Evolutionary conservation across 2,113 vertebrate species (phyloP), one percentile per base, ranked within the genome.

Genomic region (Protomyctophum bolini): DNA sequence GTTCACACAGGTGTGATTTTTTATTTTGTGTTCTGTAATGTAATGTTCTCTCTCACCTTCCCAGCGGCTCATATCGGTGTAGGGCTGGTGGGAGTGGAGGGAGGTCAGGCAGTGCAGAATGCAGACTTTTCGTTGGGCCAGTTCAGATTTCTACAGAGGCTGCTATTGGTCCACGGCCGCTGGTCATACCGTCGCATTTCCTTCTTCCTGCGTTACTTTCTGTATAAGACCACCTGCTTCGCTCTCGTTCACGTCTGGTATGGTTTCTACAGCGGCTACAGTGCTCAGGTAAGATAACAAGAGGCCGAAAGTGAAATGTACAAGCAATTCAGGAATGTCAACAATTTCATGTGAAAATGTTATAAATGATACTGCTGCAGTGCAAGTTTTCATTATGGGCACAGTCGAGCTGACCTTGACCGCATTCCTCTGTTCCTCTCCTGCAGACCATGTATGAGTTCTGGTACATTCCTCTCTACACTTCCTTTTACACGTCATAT

Each of bases 381-480:
- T 41, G 5, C 33, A 41, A 41, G 33, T 41, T 21, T 21, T 21
- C 21, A 21, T 21, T 41, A 41, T 41, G 33, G 33, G 33, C 5
- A 41, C 33, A 41, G 33, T 41, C 33, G 5, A 41, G 33, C 5
- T 41, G 33, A 41, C 33, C 33, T 41, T 41, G 33, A 41, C 33
- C 33, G 66, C 47, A 4, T 28, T 21, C 29, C 2, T 75, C 10
- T 69, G 0, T 60, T 64, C 72, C 48, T 79, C 52, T 71, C 33
- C 58, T 73, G 4, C 88, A 98, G 97, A 88, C 92, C 6, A 80
- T 97, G 46, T 95, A 96, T 0, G 97, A 99, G 81, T 91, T 90
- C 8, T 99, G 98, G 98, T 97, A 96, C 91, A 93, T 98, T 4
- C 91, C 93, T 0, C 68, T 97, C 49, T 98, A 95, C 90, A 96